Percentiles rank a stretch among this genome's conserved stretches.
Evolutionary conservation across 1,140 invertebrate species (phyloP).

Genomic region (Delia radicum): DNA sequence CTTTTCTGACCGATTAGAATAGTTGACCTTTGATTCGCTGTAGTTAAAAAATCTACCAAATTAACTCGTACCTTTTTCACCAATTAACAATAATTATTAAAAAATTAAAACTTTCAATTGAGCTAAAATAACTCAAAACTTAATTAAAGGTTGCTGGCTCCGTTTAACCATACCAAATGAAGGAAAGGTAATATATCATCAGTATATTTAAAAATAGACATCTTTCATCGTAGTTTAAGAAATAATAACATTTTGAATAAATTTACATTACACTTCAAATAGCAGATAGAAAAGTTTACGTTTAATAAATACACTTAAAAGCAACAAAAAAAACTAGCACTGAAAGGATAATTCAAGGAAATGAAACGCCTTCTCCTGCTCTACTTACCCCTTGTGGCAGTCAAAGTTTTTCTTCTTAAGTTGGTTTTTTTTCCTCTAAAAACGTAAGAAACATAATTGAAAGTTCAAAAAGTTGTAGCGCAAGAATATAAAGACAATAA

Average conservation of each 20-base stretch:
- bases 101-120: background rate
- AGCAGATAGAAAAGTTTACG: background rate
- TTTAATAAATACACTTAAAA: background rate
- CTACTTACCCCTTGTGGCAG: background rate
- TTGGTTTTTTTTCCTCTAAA: background rate
- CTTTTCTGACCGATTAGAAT: too few relatives aligned
- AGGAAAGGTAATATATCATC: background rate
- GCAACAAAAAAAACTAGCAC: background rate
- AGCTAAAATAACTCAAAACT: background rate
- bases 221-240: background rate
- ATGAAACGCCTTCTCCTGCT: background rate
- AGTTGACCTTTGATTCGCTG: too few relatives aligned
- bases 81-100: background rate
- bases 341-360: background rate
- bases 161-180: background rate
- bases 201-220: background rate
- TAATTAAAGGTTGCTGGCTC: background rate
- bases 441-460: constrained; percentile 12
- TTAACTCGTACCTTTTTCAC: background rate
- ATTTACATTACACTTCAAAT: constrained; percentile 25
- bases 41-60: too few relatives aligned
- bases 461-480: constrained; percentile 16
- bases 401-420: background rate
- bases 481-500: constrained; percentile 18
- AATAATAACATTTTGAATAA: constrained; percentile 22